phyloP scores from a whole-genome alignment of 2,888 invertebrate species.

The Leptarthrus brevirostris region DNA sequence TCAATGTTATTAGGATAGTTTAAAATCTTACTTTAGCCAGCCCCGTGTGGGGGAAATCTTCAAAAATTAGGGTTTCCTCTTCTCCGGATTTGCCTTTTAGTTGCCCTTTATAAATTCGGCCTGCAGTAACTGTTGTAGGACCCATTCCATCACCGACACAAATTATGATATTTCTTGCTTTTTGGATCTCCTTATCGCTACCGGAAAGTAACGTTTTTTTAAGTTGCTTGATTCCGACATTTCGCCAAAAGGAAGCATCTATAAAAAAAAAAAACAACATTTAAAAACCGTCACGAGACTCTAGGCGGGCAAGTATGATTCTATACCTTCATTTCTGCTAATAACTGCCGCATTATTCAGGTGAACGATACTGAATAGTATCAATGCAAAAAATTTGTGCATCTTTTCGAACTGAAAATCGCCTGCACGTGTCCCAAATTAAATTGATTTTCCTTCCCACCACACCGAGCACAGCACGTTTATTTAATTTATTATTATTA shows the following conservation, averaged over 20 bases:
- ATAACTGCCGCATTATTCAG: too few relatives aligned
- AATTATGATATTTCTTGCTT: constrained; percentile 74
- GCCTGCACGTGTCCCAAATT: too few relatives aligned
- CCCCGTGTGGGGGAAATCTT: constrained; percentile 72
- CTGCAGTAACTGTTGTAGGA: constrained; percentile 72
- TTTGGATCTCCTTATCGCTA: constrained; percentile 55
- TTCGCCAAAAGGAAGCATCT: constrained; percentile 59
- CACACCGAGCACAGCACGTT: too few relatives aligned
- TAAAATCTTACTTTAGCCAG: constrained; percentile 73
- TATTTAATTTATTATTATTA: too few relatives aligned
- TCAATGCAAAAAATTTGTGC: too few relatives aligned
- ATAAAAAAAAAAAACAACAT: background rate
- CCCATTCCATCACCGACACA: constrained; percentile 80
- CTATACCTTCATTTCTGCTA: too few relatives aligned
- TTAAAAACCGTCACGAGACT: too few relatives aligned
- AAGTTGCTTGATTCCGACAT: constrained; percentile 45
- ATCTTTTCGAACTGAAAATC: too few relatives aligned
- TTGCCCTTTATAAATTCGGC: constrained; percentile 72
- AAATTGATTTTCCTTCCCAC: too few relatives aligned
- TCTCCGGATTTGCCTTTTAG: constrained; percentile 69
- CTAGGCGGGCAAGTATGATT: too few relatives aligned
- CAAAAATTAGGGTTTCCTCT: constrained; percentile 71
- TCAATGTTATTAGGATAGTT: too few relatives aligned
- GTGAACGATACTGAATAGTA: too few relatives aligned
- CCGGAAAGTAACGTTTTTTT: constrained; percentile 63